These are phyloP conservation scores for Premnoplex brunnescens DNA, from an alignment of 2,797 vertebrate species.

Conservation along the genomic window DNA sequence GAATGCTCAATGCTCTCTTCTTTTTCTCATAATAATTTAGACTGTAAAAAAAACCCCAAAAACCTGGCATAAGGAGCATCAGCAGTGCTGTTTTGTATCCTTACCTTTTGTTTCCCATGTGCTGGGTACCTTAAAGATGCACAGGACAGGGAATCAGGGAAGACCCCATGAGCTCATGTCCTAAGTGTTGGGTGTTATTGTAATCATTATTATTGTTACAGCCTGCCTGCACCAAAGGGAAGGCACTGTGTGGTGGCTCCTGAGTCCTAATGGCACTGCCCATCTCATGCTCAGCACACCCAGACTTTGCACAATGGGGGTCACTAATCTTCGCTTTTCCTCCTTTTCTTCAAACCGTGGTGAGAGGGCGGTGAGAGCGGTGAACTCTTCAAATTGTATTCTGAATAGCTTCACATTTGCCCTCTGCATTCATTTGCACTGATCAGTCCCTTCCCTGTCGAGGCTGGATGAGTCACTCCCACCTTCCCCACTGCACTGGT, in stretches of 20 bases:
- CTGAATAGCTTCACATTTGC: background rate
- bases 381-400: background rate
- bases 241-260: background rate
- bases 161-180: background rate
- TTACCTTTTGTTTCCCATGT: background rate
- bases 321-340: background rate
- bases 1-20: background rate
- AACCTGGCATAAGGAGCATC: background rate
- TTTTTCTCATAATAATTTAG: background rate
- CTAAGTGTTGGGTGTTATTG: background rate
- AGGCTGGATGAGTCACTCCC: background rate
- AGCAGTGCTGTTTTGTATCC: background rate
- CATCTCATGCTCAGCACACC: background rate
- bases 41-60: background rate
- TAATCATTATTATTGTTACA: background rate
- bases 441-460: background rate
- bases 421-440: background rate
- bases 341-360: background rate
- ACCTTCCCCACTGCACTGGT: background rate
- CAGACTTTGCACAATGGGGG: background rate
- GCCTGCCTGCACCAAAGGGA: background rate
- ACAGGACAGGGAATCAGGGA: background rate
- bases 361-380: background rate
- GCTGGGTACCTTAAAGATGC: too few species aligned
- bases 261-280: rapidly evolving